These are phyloP conservation scores for Tetragonisca angustula DNA, from an alignment of 2,888 invertebrate species.

Conservation along the genomic window DNA sequence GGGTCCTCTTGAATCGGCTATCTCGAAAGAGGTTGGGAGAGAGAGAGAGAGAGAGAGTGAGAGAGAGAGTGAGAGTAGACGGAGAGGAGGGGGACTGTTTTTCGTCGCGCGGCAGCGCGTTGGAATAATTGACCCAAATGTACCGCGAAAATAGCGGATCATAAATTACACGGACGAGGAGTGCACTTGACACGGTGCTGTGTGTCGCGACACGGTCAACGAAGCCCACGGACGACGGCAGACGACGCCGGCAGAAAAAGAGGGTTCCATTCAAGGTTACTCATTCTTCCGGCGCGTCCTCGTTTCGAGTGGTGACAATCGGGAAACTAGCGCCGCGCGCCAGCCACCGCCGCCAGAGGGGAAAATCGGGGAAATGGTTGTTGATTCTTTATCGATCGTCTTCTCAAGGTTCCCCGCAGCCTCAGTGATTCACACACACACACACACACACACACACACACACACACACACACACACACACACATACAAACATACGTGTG, in stretches of 20 bases:
- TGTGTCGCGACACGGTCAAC: slow-evolving; percentile 55
- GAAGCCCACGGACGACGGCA: slow-evolving; percentile 35
- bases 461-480: too few species aligned
- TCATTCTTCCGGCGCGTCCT: slow-evolving; percentile 68
- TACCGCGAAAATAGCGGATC: slow-evolving; percentile 73
- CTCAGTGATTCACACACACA: too few species aligned
- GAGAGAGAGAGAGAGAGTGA: too few species aligned
- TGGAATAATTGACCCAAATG: slow-evolving; percentile 77
- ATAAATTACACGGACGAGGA: slow-evolving; percentile 72
- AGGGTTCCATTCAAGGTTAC: slow-evolving; percentile 68
- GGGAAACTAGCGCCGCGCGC: slow-evolving; percentile 49
- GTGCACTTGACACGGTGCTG: slow-evolving; percentile 74
- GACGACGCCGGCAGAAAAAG: slow-evolving; percentile 49
- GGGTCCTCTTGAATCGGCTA: background rate
- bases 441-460: too few species aligned
- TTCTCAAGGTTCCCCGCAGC: background rate
- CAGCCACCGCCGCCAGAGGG: background rate
- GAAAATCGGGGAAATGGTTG: background rate
- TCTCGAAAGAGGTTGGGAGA: too few species aligned
- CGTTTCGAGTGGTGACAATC: slow-evolving; percentile 70
- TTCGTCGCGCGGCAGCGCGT: slow-evolving; percentile 29
- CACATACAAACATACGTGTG: too few species aligned
- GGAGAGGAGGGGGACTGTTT: background rate
- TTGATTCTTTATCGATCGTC: background rate
- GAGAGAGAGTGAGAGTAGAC: background rate